Evolutionary conservation across 2,888 invertebrate genomes (phyloP).

Genomic region (Enoplolaimus lenunculus): DNA sequence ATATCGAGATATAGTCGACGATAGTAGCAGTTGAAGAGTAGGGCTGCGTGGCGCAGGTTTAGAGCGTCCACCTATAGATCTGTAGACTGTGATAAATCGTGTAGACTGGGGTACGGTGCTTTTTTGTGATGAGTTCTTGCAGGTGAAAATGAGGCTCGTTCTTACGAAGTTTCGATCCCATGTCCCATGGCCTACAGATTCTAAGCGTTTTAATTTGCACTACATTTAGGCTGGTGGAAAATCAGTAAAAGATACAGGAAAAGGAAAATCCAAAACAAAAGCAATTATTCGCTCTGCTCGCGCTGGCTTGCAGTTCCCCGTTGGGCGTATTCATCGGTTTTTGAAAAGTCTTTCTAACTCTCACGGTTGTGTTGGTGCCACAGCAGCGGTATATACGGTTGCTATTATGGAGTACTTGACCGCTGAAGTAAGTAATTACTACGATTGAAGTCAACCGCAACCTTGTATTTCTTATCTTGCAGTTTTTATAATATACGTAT

Average conservation of each 20-base stretch:
- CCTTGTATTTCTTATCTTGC: not conserved
- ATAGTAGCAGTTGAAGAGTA: no score
- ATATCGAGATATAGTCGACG: no score
- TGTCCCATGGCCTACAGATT: no score
- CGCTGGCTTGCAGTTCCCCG: conserved; percentile 98
- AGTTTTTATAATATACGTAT: conserved; percentile 24
- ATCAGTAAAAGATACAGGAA: conserved; percentile 99
- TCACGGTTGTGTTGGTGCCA: conserved; percentile 97
- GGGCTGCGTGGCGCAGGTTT: no score
- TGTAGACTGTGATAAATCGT: no score
- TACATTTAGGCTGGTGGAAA: conserved; percentile 80
- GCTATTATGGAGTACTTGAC: conserved; percentile 99
- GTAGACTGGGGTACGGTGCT: no score
- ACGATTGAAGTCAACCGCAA: not conserved
- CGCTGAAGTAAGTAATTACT: conserved; percentile 86
- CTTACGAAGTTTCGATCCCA: no score
- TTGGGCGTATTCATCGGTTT: conserved; percentile 97
- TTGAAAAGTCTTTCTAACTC: conserved; percentile 97
- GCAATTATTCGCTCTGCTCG: conserved; percentile 96
- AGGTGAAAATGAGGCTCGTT: no score
- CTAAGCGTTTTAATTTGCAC: no score
- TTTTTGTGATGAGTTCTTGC: no score
- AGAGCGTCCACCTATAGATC: no score
- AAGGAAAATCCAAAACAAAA: conserved; percentile 96
- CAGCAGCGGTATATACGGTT: conserved; percentile 96